Evolutionary conservation across 2,797 vertebrate genomes (phyloP).

Genomic region (Catostomus latipinnis): DNA sequence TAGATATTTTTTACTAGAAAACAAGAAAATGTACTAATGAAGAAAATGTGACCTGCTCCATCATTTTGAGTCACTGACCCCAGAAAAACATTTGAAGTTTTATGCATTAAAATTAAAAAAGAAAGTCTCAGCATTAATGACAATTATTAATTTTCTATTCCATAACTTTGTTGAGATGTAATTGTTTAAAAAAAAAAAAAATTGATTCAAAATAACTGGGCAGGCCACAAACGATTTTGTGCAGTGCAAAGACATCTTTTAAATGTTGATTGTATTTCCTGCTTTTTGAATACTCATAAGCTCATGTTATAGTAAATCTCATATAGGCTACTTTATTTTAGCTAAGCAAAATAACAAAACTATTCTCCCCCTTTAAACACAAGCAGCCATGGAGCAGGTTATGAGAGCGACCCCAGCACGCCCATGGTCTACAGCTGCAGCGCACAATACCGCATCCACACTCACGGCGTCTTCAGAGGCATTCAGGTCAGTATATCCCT

Average conservation of each 20-base stretch:
- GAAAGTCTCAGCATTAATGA: too few species aligned
- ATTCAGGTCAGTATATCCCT: constrained; percentile 79
- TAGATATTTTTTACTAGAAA: background rate
- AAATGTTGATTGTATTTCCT: background rate
- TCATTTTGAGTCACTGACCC: too few species aligned
- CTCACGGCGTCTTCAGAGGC: constrained; percentile 94
- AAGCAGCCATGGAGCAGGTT: constrained; percentile 86
- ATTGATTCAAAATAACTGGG: too few species aligned
- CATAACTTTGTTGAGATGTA: too few species aligned
- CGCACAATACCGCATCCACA: constrained; percentile 98
- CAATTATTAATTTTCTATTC: too few species aligned
- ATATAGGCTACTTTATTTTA: background rate
- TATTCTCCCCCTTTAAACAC: constrained; percentile 57
- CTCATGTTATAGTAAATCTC: background rate
- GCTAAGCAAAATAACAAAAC: constrained; percentile 2
- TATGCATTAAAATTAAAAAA: background rate
- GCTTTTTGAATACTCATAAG: background rate
- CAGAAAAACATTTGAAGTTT: background rate
- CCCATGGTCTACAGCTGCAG: constrained; percentile 98
- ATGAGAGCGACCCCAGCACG: constrained; percentile 90
- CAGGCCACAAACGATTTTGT: too few species aligned
- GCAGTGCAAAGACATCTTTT: too few species aligned
- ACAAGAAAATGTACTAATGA: background rate
- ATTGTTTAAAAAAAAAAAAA: too few species aligned
- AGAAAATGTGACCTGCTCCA: too few species aligned